phyloP scores from a whole-genome alignment of 30 jellyfish, hydroid and myxozoan species.

The Turritopsis dohrnii region DNA sequence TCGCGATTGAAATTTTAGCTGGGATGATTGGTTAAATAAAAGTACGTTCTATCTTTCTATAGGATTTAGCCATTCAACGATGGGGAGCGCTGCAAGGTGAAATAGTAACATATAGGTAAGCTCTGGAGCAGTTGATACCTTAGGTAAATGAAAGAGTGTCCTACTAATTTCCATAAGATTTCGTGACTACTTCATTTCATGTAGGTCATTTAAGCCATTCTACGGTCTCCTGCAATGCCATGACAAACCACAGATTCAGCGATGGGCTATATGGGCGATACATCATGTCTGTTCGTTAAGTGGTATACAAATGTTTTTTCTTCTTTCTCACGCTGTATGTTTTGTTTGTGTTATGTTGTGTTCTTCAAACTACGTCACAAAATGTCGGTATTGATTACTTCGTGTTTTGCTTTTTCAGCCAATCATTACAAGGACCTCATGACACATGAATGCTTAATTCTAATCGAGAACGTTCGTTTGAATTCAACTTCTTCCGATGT shows the following conservation, averaged over 20 bases:
- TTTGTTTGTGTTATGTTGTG: no score
- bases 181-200: not conserved
- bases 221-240: slow-evolving; percentile 55
- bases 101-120: slow-evolving; percentile 85
- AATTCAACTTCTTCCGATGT: slow-evolving; percentile 23
- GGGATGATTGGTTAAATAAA: no score
- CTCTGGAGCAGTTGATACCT: no score
- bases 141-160: no score
- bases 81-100: slow-evolving; percentile 84
- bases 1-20: no score
- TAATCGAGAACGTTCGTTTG: slow-evolving; percentile 28
- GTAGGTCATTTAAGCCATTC: slow-evolving; percentile 86
- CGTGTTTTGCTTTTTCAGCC: slow-evolving; percentile 34
- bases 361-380: no score
- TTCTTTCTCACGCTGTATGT: no score
- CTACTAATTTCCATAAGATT: no score
- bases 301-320: slow-evolving; percentile 27
- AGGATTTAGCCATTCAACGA: slow-evolving; percentile 67
- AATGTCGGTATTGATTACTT: no score
- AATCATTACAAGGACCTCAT: slow-evolving; percentile 63
- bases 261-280: slow-evolving; percentile 88
- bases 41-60: not conserved
- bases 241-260: slow-evolving; percentile 54
- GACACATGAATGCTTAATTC: slow-evolving; percentile 47
- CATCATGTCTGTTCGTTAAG: slow-evolving; percentile 90